Conservation (phyloP, 2,113 vertebrate genomes). For the Nycticorax nycticorax region DNA sequence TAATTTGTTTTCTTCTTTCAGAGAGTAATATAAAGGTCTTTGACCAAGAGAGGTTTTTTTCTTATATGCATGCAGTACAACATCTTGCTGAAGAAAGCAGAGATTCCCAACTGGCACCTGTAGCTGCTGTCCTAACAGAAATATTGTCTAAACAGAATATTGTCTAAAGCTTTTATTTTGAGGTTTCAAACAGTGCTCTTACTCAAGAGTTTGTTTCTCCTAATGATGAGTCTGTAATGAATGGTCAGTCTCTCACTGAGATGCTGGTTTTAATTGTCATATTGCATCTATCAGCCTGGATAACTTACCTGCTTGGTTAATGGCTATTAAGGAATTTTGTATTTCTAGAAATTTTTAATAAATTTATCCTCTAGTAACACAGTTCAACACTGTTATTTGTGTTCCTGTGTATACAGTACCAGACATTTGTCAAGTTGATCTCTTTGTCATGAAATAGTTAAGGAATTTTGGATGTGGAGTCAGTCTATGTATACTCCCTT, state of each 20-base stretch:
- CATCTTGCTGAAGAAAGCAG: background rate
- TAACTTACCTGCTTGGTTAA: background rate
- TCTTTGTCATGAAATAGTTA: background rate
- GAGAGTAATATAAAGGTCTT: background rate
- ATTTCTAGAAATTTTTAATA: background rate
- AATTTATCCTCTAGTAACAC: background rate
- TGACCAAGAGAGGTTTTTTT: background rate
- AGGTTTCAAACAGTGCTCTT: background rate
- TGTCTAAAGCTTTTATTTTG: background rate
- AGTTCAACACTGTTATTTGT: background rate
- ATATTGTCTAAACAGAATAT: background rate
- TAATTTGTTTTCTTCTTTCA: background rate
- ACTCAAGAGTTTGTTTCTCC: background rate
- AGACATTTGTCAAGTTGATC: background rate
- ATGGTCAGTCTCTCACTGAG: background rate
- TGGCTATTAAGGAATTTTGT: background rate
- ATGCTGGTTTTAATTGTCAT: background rate
- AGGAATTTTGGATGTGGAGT: background rate
- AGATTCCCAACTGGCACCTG: background rate
- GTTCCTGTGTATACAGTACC: background rate
- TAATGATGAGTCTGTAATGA: background rate
- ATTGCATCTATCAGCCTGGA: background rate
- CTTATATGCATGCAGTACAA: background rate
- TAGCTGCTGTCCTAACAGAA: background rate
- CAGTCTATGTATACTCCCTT: background rate